Percentiles rank a stretch among this genome's conserved stretches.
These are phyloP conservation scores for Drosophila murphyi DNA, from an alignment of 1,140 invertebrate genomes.

Conservation along the genomic window DNA sequence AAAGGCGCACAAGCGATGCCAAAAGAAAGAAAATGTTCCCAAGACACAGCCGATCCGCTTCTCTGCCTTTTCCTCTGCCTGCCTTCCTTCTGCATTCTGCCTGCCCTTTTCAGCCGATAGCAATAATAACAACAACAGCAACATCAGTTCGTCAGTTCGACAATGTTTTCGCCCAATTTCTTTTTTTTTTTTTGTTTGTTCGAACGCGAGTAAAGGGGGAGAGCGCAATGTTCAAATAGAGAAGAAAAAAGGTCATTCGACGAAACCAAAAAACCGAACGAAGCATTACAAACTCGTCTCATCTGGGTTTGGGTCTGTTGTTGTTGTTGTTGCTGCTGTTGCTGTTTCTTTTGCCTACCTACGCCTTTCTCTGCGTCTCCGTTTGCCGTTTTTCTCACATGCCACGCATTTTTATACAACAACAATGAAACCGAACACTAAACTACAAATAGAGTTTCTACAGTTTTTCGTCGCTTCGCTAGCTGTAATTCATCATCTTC, in stretches of 20 bases:
- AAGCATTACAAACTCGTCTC: constrained; percentile 60
- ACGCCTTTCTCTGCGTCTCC: constrained; percentile 45
- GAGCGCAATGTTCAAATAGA: background rate
- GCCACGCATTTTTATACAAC: constrained; percentile 64
- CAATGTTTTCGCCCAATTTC: constrained; percentile 71
- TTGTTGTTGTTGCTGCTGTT: constrained; percentile 3
- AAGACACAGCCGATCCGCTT: constrained; percentile 61
- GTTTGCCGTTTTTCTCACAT: constrained; percentile 75
- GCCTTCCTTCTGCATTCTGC: background rate
- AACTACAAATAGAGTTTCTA: constrained; percentile 39
- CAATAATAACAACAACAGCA: constrained; percentile 36
- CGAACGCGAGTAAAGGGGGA: constrained; percentile 8
- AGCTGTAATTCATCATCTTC: constrained; percentile 70
- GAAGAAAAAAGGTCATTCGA: constrained; percentile 62
- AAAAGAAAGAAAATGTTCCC: constrained; percentile 68
- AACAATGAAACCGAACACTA: constrained; percentile 57
- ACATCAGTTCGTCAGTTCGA: constrained; percentile 51
- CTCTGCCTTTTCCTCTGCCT: constrained; percentile 8
- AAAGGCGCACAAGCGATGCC: constrained; percentile 30
- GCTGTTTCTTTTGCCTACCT: constrained; percentile 42
- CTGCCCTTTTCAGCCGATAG: constrained; percentile 2
- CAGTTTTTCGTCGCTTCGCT: constrained; percentile 36
- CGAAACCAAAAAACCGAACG: constrained; percentile 32
- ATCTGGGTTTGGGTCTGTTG: constrained; percentile 24
- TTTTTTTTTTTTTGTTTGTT: constrained; percentile 42